Evolutionary conservation across 2,113 vertebrate species (phyloP).

Genomic region (Macquaria ambigua): DNA sequence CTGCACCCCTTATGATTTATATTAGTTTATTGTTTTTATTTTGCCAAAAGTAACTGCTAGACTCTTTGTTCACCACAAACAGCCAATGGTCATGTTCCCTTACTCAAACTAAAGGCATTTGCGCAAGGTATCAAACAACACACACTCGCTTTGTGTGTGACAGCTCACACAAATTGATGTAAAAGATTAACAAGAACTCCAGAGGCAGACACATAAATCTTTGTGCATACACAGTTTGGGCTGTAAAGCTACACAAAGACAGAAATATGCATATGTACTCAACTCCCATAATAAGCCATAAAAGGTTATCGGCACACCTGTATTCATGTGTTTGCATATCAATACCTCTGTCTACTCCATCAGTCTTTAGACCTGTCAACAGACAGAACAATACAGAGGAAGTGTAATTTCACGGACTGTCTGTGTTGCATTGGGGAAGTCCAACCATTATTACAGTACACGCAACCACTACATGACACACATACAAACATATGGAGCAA

Average conservation of each 20-base stretch:
- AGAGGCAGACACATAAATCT: not conserved
- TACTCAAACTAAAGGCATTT: not conserved
- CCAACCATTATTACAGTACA: not conserved
- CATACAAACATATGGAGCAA: too few species aligned
- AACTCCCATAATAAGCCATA: too few species aligned
- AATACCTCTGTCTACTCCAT: not conserved
- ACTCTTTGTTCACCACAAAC: not conserved
- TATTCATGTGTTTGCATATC: not conserved
- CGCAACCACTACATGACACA: not conserved
- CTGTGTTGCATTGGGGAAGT: not conserved
- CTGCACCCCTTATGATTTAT: not conserved
- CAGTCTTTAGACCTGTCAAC: not conserved
- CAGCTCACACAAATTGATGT: constrained; percentile 1
- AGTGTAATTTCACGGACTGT: not conserved
- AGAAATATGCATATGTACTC: not conserved
- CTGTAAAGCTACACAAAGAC: not conserved
- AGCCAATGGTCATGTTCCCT: not conserved
- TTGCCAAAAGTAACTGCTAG: not conserved
- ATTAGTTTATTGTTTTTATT: not conserved
- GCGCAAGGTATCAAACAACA: not conserved
- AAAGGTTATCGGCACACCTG: too few species aligned
- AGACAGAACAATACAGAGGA: not conserved
- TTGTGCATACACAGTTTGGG: not conserved
- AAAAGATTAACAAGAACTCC: not conserved
- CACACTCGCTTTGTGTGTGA: not conserved